Conservation (phyloP, 2,113 vertebrate genomes). For the Scomber scombrus region DNA sequence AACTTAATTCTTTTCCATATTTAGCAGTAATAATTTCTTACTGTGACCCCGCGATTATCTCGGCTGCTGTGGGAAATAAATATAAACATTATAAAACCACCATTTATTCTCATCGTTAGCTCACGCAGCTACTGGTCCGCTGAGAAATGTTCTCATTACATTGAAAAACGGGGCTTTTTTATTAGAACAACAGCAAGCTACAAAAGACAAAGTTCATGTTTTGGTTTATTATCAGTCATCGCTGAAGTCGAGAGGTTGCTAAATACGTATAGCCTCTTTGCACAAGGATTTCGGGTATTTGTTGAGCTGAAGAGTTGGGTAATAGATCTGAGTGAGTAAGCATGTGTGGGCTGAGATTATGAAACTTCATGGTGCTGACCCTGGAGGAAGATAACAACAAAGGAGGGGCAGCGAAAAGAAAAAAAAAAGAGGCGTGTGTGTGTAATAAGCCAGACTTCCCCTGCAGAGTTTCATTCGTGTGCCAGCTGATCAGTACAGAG, state of each 20-base stretch:
- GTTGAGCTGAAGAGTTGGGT: slow-evolving; percentile 30
- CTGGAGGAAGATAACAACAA: neutral
- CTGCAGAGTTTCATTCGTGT: neutral
- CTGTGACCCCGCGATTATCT: no score
- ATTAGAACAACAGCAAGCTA: slow-evolving; percentile 3
- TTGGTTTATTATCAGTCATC: neutral
- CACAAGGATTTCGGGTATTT: neutral
- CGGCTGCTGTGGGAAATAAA: no score
- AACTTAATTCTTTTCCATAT: neutral
- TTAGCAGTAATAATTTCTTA: neutral
- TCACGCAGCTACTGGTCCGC: slow-evolving; percentile 17
- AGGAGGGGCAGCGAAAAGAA: neutral
- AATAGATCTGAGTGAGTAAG: slow-evolving; percentile 46
- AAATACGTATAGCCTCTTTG: neutral
- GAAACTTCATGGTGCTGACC: slow-evolving; percentile 54
- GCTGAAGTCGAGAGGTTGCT: slow-evolving; percentile 4
- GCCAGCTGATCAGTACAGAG: no score
- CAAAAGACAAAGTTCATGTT: slow-evolving; percentile 1
- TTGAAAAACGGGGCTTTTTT: slow-evolving; percentile 30
- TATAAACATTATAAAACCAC: no score
- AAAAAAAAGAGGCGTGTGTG: slow-evolving; percentile 22
- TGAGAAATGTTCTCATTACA: slow-evolving; percentile 52
- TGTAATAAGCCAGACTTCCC: slow-evolving; percentile 41
- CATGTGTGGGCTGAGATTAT: slow-evolving; percentile 53
- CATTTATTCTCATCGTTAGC: neutral